Evolutionary conservation across 2,113 vertebrate species (phyloP).

Genomic region (Python bivittatus): DNA sequence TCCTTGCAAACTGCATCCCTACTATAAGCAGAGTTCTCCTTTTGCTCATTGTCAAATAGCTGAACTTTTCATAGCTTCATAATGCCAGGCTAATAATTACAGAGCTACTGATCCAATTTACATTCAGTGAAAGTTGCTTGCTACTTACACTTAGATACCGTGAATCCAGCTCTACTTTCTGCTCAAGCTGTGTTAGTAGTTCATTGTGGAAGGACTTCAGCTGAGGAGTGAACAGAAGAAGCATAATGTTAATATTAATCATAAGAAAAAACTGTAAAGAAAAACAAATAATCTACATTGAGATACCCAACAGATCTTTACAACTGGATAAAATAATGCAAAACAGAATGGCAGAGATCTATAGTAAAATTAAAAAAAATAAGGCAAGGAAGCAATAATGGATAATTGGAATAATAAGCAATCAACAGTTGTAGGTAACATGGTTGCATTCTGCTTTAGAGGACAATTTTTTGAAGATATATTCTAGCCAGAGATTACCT

Average conservation of each 20-base stretch:
- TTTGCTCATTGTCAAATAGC: neutral
- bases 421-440: neutral
- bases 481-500: neutral
- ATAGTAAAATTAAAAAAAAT: neutral
- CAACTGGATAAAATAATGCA: neutral
- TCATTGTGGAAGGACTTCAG: constrained; percentile 98
- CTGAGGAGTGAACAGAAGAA: constrained; percentile 65
- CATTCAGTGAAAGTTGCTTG: accelerated
- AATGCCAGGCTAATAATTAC: accelerated
- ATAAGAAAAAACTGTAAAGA: neutral
- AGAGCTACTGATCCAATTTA: accelerated
- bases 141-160: constrained; percentile 93
- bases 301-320: neutral
- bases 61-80: neutral
- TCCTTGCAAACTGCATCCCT: neutral
- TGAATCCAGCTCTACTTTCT: constrained; percentile 97
- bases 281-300: neutral
- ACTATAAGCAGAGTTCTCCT: neutral
- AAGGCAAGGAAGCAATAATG: neutral
- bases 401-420: neutral
- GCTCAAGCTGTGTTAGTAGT: constrained; percentile 93
- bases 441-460: neutral
- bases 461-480: neutral
- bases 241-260: neutral
- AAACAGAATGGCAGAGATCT: neutral